Conservation (phyloP, 2,888 invertebrate species). For the Pollenia labialis region DNA sequence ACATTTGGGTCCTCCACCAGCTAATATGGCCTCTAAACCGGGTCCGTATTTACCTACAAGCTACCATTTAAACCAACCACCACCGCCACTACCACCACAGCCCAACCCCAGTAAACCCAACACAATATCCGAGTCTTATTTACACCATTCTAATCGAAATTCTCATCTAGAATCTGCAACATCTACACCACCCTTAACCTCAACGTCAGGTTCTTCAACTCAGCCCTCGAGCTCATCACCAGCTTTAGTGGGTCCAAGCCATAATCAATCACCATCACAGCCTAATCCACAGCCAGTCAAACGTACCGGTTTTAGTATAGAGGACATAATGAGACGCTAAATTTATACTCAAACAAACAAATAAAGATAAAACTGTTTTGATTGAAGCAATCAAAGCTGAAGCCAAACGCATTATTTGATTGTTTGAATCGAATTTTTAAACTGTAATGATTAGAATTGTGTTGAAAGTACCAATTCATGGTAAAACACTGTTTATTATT, state of each 20-base stretch:
- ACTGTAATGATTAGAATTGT: too few species aligned
- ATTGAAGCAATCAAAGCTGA: too few species aligned
- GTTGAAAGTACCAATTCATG: too few species aligned
- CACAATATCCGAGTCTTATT: slow-evolving; percentile 56
- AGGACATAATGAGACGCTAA: slow-evolving; percentile 95
- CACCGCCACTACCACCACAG: slow-evolving; percentile 16
- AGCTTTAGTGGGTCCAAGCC: slow-evolving; percentile 59
- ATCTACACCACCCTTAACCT: slow-evolving; percentile 38
- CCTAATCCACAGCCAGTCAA: slow-evolving; percentile 85
- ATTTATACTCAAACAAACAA: not conserved
- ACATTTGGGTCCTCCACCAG: slow-evolving; percentile 66
- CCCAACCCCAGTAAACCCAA: slow-evolving; percentile 36
- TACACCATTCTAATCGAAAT: slow-evolving; percentile 78
- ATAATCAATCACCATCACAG: slow-evolving; percentile 81
- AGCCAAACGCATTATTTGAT: too few species aligned
- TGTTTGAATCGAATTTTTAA: too few species aligned
- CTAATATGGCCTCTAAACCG: slow-evolving; percentile 81
- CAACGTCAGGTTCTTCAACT: slow-evolving; percentile 22
- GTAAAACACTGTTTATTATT: too few species aligned
- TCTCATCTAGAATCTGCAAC: slow-evolving; percentile 61
- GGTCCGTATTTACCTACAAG: slow-evolving; percentile 66
- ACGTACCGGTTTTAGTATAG: slow-evolving; percentile 95
- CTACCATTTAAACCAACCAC: slow-evolving; percentile 57
- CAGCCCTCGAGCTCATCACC: slow-evolving; percentile 47
- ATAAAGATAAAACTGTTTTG: too few species aligned